Conservation (phyloP, 2,113 vertebrate genomes). For the Abramis brama region DNA sequence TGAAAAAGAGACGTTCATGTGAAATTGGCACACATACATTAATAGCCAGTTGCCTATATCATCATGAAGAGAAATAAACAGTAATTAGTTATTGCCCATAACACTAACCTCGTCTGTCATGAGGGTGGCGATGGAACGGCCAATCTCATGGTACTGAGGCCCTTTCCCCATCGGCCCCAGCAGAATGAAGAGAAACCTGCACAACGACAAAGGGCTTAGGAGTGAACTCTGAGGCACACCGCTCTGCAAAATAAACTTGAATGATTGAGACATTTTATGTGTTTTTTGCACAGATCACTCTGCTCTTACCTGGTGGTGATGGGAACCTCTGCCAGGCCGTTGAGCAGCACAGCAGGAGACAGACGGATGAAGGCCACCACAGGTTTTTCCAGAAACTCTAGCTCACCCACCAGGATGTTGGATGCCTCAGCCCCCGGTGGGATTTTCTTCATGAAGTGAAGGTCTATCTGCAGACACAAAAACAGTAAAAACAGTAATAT, state of each 20-base stretch:
- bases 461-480: constrained; percentile 83
- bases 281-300: not conserved
- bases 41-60: not conserved
- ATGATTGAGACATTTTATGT: not conserved
- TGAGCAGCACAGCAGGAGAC: constrained; percentile 91
- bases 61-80: not conserved
- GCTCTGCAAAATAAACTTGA: not conserved
- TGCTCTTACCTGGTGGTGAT: constrained; percentile 90
- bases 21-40: not conserved
- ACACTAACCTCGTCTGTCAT: constrained; percentile 93
- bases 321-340: constrained; percentile 93
- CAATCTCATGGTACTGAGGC: constrained; percentile 97
- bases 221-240: not conserved
- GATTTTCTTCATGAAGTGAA: constrained; percentile 99
- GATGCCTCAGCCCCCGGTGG: constrained; percentile 96
- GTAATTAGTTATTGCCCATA: no score
- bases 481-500: not conserved
- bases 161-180: constrained; percentile 95
- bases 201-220: not conserved
- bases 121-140: constrained; percentile 95
- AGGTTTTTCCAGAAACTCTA: constrained; percentile 94
- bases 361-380: constrained; percentile 94
- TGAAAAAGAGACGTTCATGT: constrained; percentile 55
- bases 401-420: constrained; percentile 93
- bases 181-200: constrained; percentile 97